Percentiles rank a stretch among this genome's conserved stretches.
phyloP scores from a whole-genome alignment of 2,113 vertebrate species.

The Nesospiza acunhae region DNA sequence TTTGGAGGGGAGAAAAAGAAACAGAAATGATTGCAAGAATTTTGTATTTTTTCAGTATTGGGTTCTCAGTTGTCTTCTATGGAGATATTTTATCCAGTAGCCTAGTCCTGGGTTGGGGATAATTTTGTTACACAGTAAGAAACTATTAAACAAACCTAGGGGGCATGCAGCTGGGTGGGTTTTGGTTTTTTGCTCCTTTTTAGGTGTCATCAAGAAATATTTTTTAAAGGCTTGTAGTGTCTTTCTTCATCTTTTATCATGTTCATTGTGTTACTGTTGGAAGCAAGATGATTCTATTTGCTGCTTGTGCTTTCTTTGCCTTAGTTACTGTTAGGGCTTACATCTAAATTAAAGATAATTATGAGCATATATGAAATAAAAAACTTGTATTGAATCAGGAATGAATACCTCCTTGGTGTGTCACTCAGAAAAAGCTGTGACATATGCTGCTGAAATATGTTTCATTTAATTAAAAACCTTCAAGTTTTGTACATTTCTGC shows the following conservation, averaged over 20 bases:
- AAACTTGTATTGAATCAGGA: background rate
- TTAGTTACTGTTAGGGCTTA: background rate
- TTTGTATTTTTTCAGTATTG: background rate
- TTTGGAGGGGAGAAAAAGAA: background rate
- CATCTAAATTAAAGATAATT: background rate
- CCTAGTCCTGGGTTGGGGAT: background rate
- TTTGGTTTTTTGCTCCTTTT: background rate
- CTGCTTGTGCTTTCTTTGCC: background rate
- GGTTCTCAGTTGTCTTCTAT: background rate
- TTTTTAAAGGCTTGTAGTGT: background rate
- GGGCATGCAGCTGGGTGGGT: background rate
- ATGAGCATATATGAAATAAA: background rate
- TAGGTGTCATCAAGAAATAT: background rate
- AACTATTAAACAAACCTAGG: background rate
- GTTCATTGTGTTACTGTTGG: background rate
- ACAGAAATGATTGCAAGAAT: background rate
- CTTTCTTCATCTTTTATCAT: background rate
- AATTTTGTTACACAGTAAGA: background rate
- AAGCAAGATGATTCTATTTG: background rate
- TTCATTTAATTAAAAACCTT: background rate
- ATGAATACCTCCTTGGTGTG: background rate
- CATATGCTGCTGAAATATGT: background rate
- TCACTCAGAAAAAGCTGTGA: background rate
- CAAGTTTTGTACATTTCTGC: background rate
- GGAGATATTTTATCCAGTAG: background rate